Evolutionary conservation across 2,113 vertebrate genomes (phyloP).

Genomic region (Cyanistes caeruleus): DNA sequence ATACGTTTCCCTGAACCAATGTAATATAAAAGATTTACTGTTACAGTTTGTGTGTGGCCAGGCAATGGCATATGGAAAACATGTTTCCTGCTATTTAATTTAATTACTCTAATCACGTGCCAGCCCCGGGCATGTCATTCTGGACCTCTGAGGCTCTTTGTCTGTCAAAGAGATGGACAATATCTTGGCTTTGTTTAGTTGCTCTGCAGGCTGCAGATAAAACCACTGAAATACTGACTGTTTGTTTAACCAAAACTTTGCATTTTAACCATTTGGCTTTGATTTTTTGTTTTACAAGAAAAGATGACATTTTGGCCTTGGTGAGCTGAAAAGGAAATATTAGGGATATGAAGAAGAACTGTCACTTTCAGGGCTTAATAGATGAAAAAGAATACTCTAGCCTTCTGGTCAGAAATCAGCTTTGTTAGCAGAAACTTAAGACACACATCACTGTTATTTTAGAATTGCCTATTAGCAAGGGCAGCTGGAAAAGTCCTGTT

Average conservation of each 20-base stretch:
- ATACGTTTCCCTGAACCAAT: conserved; percentile 62
- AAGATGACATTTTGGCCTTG: conserved; percentile 76
- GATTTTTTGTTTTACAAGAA: conserved; percentile 72
- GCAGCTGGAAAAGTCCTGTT: conserved; percentile 40
- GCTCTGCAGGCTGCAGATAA: conserved; percentile 75
- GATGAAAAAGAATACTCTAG: conserved; percentile 55
- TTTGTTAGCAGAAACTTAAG: conserved; percentile 66
- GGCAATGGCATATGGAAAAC: conserved; percentile 83
- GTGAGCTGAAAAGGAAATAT: conserved; percentile 68
- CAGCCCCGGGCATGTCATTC: conserved; percentile 84
- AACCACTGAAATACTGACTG: conserved; percentile 75
- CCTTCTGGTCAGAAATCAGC: conserved; percentile 63
- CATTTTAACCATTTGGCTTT: conserved; percentile 81
- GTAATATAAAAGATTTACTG: conserved; percentile 85
- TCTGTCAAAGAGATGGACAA: conserved; percentile 85
- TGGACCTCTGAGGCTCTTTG: conserved; percentile 83
- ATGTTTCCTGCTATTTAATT: conserved; percentile 92
- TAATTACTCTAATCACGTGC: conserved; percentile 87
- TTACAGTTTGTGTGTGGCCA: conserved; percentile 88
- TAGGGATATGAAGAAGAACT: conserved; percentile 64
- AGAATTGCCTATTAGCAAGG: conserved; percentile 48
- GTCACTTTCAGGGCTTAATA: conserved; percentile 54
- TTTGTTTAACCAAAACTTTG: conserved; percentile 80
- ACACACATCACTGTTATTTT: conserved; percentile 45
- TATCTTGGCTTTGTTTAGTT: conserved; percentile 83